These are phyloP conservation scores for Bombus impatiens DNA, from an alignment of 1,140 invertebrate genomes.

Conservation along the genomic window DNA sequence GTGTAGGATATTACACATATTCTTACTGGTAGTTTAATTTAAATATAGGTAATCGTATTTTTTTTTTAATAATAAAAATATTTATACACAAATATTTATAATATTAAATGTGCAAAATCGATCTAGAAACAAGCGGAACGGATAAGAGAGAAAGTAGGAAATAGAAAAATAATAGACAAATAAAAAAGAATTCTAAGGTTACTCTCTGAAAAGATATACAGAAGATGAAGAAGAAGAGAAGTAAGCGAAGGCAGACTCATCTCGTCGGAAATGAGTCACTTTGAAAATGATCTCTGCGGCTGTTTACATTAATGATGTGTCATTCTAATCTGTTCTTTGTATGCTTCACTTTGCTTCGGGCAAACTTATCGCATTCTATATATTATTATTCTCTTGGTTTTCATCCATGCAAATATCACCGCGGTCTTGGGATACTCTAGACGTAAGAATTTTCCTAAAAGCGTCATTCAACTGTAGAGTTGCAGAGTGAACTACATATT, in stretches of 20 bases:
- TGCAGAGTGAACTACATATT: neutral
- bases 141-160: neutral
- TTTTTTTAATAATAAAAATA: too few relatives aligned
- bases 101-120: too few relatives aligned
- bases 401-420: neutral
- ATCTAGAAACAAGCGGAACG: neutral
- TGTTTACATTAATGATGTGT: constrained; percentile 31
- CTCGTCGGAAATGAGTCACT: constrained; percentile 39
- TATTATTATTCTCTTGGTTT: neutral
- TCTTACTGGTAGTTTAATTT: too few relatives aligned
- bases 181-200: neutral
- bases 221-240: neutral
- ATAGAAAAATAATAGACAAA: neutral
- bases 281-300: constrained; percentile 20
- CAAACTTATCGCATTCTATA: neutral
- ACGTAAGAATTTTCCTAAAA: neutral
- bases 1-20: too few relatives aligned
- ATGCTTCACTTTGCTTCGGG: constrained; percentile 1
- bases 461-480: neutral
- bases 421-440: neutral
- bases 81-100: too few relatives aligned
- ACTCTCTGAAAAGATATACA: neutral
- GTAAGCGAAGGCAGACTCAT: neutral
- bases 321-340: neutral
- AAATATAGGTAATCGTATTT: too few relatives aligned